Conservation (phyloP, 2,113 vertebrate species). For the Bambusicola thoracicus region DNA sequence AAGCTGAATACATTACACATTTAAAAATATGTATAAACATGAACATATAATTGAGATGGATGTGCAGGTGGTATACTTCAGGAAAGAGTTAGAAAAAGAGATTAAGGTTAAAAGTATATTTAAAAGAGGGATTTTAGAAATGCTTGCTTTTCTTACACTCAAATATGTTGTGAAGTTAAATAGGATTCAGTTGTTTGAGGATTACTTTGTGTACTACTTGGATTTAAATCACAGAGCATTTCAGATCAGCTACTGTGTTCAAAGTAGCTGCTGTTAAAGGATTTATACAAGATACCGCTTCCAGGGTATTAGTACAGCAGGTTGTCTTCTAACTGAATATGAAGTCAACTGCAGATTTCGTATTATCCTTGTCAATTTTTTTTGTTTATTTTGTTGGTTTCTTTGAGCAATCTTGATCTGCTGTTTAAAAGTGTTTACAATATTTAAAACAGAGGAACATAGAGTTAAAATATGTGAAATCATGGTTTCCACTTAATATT, state of each 20-base stretch:
- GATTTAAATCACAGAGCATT: constrained; percentile 65
- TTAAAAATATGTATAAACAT: constrained; percentile 45
- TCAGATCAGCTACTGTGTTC: constrained; percentile 52
- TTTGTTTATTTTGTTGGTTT: neutral
- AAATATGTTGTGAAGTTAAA: constrained; percentile 67
- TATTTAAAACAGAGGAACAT: neutral
- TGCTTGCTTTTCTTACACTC: constrained; percentile 23
- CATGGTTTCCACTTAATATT: neutral
- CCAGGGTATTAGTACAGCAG: constrained; percentile 33
- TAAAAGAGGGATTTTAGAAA: constrained; percentile 39
- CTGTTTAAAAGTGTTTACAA: neutral
- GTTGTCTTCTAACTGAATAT: constrained; percentile 19
- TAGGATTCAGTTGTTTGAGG: constrained; percentile 61
- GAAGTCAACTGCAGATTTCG: constrained; percentile 17
- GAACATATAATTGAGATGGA: neutral
- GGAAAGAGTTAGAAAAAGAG: constrained; percentile 28
- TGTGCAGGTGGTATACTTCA: neutral
- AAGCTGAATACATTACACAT: neutral
- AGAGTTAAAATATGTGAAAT: neutral
- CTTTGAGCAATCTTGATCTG: neutral
- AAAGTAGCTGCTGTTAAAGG: constrained; percentile 19
- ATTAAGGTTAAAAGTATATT: constrained; percentile 45
- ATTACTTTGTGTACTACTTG: constrained; percentile 66
- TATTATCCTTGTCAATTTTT: neutral
- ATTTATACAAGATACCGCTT: constrained; percentile 33